phyloP scores from a whole-genome alignment of 2,888 invertebrate species.

The Synanthedon myopaeformis region DNA sequence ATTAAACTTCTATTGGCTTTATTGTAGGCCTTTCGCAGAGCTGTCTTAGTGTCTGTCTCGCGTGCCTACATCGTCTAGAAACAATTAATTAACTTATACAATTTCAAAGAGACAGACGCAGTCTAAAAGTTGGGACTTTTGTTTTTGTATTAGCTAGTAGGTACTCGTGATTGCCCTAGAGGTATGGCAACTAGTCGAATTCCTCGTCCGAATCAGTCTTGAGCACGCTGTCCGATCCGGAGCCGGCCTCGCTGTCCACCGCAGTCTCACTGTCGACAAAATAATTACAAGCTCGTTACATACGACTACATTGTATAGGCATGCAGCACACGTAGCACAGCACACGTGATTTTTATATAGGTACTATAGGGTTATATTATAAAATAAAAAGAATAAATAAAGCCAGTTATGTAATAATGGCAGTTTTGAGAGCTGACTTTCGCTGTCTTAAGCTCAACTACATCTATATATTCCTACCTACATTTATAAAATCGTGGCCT shows the following conservation, averaged over 20 bases:
- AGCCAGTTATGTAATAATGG: too few species aligned
- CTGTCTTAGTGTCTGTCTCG: not conserved
- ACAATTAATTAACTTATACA: not conserved
- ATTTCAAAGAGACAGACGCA: not conserved
- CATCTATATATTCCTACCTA: too few species aligned
- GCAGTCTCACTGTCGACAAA: slow-evolving; percentile 38
- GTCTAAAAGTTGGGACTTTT: not conserved
- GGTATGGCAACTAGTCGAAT: slow-evolving; percentile 34
- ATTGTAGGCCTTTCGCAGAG: not conserved
- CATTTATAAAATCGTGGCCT: too few species aligned
- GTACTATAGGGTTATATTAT: too few species aligned
- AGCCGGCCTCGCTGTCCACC: slow-evolving; percentile 57
- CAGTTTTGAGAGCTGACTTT: too few species aligned
- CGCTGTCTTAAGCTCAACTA: too few species aligned
- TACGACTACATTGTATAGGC: not conserved
- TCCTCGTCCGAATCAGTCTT: slow-evolving; percentile 66
- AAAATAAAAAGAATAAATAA: too few species aligned
- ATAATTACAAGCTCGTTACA: not conserved
- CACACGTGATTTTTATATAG: too few species aligned
- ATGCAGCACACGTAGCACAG: too few species aligned
- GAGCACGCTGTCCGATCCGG: slow-evolving; percentile 61
- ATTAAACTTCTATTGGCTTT: too few species aligned
- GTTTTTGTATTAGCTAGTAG: not conserved
- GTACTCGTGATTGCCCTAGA: not conserved
- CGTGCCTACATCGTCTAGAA: not conserved